phyloP scores from a whole-genome alignment of 2,797 vertebrate species.

The Gymnoscopelus microlampas region DNA sequence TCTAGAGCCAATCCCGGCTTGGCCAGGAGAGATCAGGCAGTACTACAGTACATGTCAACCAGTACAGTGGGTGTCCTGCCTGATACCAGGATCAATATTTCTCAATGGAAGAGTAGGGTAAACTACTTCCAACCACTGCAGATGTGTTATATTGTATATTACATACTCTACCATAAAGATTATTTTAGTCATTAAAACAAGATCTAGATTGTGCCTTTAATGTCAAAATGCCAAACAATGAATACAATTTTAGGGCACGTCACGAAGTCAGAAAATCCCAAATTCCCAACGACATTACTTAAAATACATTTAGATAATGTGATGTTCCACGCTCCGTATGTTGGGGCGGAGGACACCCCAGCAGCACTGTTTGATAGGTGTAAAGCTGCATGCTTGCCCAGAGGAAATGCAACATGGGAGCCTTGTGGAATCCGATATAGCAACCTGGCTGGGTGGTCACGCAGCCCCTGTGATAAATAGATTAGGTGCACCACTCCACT shows the following conservation, averaged over 20 bases:
- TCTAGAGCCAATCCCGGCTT: too few relatives aligned
- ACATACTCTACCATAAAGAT: too few relatives aligned
- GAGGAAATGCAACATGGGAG: constrained; percentile 64
- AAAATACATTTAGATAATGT: constrained; percentile 61
- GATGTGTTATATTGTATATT: too few relatives aligned
- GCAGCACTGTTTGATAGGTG: constrained; percentile 72
- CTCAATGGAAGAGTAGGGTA: too few relatives aligned
- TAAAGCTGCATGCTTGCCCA: constrained; percentile 69
- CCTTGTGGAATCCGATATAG: constrained; percentile 76
- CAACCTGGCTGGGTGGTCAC: constrained; percentile 74
- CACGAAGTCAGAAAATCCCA: constrained; percentile 12
- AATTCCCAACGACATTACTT: constrained; percentile 22
- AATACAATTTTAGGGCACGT: neutral
- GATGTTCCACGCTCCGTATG: constrained; percentile 47
- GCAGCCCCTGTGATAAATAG: constrained; percentile 80
- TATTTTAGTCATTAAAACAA: too few relatives aligned
- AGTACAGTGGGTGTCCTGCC: too few relatives aligned
- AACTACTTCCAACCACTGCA: too few relatives aligned
- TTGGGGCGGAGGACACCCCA: constrained; percentile 55
- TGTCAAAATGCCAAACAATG: neutral
- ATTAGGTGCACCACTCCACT: constrained; percentile 78
- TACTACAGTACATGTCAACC: too few relatives aligned
- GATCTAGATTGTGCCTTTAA: too few relatives aligned
- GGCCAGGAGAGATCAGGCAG: too few relatives aligned
- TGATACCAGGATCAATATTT: too few relatives aligned